A percentile compares a stretch with the other conserved stretches of the same genome.
phyloP scores from a whole-genome alignment of 2,113 vertebrate species.

The Spea bombifrons region DNA sequence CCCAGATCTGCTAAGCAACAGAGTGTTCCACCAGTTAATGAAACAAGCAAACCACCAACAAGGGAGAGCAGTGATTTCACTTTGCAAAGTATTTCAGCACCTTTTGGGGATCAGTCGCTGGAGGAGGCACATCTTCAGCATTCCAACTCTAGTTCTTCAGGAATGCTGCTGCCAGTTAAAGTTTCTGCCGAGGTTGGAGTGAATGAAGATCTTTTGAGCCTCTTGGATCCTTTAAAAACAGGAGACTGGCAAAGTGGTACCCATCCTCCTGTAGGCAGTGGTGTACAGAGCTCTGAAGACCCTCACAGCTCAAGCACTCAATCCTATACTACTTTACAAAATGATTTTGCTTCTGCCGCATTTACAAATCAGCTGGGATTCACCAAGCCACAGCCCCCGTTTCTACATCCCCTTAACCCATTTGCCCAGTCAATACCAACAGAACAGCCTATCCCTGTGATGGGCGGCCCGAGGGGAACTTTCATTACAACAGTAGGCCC shows the following conservation, averaged over 20 bases:
- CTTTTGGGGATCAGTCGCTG: constrained; percentile 55
- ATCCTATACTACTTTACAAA: constrained; percentile 23
- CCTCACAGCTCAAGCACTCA: constrained; percentile 40
- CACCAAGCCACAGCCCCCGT: constrained; percentile 58
- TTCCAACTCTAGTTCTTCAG: constrained; percentile 24
- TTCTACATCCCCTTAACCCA: constrained; percentile 77
- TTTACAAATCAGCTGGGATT: constrained; percentile 65
- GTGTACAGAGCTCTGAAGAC: constrained; percentile 42
- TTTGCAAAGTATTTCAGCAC: constrained; percentile 53
- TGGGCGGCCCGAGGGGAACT: constrained; percentile 61
- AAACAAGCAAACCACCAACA: constrained; percentile 22
- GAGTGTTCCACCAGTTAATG: constrained; percentile 31
- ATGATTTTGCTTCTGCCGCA: constrained; percentile 55
- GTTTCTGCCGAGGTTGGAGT: constrained; percentile 50
- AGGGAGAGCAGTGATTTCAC: constrained; percentile 42
- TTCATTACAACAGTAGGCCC: constrained; percentile 71
- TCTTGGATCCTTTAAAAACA: constrained; percentile 81
- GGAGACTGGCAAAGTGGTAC: constrained; percentile 50
- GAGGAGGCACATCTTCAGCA: constrained; percentile 65
- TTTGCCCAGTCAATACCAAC: constrained; percentile 68
- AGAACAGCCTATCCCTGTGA: constrained; percentile 60
- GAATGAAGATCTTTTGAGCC: constrained; percentile 74
- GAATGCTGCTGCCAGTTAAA: constrained; percentile 69
- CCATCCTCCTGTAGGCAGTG: constrained; percentile 14
- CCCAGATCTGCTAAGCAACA: constrained; percentile 66